Evolutionary conservation across 2,113 vertebrate genomes (phyloP).

Genomic region (Tetrao urogallus): DNA sequence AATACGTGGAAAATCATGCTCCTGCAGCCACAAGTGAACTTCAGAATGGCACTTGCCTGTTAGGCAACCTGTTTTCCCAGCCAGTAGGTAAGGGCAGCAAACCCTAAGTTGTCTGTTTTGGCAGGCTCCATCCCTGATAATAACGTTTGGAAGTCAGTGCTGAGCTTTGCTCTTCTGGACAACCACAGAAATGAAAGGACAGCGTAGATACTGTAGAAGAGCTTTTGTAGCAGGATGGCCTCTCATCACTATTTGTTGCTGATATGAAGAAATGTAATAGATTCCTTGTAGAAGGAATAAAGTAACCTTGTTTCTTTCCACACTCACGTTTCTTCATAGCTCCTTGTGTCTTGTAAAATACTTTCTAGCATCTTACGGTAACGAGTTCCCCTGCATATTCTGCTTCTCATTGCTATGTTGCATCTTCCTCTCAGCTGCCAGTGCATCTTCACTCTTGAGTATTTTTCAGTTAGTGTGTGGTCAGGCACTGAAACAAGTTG

Average conservation of each 20-base stretch:
- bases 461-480: neutral
- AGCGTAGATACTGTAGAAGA: neutral
- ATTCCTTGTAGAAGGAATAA: neutral
- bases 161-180: neutral
- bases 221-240: fast-evolving
- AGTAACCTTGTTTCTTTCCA: neutral
- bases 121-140: neutral
- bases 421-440: neutral
- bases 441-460: neutral
- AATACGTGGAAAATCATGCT: neutral
- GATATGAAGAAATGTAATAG: neutral
- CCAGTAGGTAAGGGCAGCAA: neutral
- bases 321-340: neutral
- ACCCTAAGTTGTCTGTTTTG: neutral
- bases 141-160: neutral
- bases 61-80: neutral
- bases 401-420: neutral
- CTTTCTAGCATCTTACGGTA: neutral
- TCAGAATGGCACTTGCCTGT: neutral
- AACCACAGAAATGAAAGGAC: neutral
- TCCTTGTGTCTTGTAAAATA: neutral
- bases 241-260: neutral
- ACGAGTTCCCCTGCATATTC: neutral
- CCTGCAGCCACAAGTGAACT: neutral
- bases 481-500: too few relatives aligned